Evolutionary conservation across 2,113 vertebrate genomes (phyloP), one percentile per base, ranked within the genome.

Genomic region (Ceuthmochares aereus): DNA sequence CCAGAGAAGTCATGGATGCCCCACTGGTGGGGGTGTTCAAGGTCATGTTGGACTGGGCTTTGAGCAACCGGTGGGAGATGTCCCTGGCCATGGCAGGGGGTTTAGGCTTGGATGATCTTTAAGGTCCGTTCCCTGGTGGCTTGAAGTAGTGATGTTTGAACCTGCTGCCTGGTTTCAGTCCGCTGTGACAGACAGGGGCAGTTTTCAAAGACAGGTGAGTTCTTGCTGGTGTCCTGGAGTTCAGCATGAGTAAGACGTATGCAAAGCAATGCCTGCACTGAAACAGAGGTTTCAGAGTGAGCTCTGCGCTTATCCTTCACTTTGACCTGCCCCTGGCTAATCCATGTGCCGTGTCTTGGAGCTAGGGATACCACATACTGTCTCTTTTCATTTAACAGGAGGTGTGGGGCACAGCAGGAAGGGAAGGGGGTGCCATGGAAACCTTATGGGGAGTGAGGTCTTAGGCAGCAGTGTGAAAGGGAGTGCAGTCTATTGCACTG

Each of bases 321-420:
- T 58, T 42, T 34, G 78, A 34, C 26, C 16, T 69, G 62, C 27
- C 49, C 18, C 21, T 32, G 47, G 30, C 47, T 23, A 3, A 23
- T 34, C 30, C 1, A 3, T 4, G 9, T 34, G 26, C 47, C 14
- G 17, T 40, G 29, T 27, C 27, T 19, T n/a, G 58, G n/a, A 59
- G 17, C 29, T 7, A 16, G n/a, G 1, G 2, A 12, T 40, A 18
- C 29, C 13, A 8, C 40, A 10, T 40, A 40, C 40, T 40, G 3
- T 54, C 36, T 14, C 26, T 63, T 36, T 25, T 40, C 12, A 4
- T 9, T 49, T 45, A 34, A 21, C 2, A 1, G 3, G 59, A 20
- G 20, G 4, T 0, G 0, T 17, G 63, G 58, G 58, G 17, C 45
- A 37, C 34, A 43, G 60, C 0, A 0, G 62, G 19, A 51, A 23